Conservation (phyloP, 2,888 invertebrate species). For the Deilephila elpenor region DNA sequence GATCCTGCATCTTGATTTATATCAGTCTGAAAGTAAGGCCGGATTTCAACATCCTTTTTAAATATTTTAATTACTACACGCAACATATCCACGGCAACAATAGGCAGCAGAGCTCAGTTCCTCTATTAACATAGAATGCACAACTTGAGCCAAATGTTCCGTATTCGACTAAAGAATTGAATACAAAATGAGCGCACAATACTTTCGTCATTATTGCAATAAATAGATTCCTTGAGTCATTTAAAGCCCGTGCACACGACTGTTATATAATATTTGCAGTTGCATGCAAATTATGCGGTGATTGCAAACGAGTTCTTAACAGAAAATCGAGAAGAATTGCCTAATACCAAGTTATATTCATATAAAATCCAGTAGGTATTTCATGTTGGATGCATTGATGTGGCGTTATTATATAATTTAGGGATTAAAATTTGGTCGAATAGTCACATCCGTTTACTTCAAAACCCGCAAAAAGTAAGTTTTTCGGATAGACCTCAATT, state of each 20-base stretch:
- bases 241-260: slow-evolving; percentile 24
- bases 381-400: too few relatives aligned
- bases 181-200: slow-evolving; percentile 26
- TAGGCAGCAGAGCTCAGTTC: slow-evolving; percentile 26
- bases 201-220: slow-evolving; percentile 26
- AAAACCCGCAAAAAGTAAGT: too few relatives aligned
- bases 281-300: background rate
- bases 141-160: slow-evolving; percentile 46
- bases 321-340: background rate
- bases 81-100: slow-evolving; percentile 3
- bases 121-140: slow-evolving; percentile 49
- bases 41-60: background rate
- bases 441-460: too few relatives aligned
- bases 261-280: slow-evolving; percentile 22
- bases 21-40: background rate
- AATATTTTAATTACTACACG: background rate
- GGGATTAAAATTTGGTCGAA: too few relatives aligned
- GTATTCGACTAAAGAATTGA: slow-evolving; percentile 33
- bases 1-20: background rate
- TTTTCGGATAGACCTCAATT: too few relatives aligned
- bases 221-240: slow-evolving; percentile 27
- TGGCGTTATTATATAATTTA: too few relatives aligned
- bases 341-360: too few relatives aligned
- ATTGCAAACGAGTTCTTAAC: slow-evolving; percentile 3
- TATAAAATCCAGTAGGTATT: too few relatives aligned